Evolutionary conservation across 2,888 invertebrate species (phyloP).

Genomic region (Drosophila multiciliata): DNA sequence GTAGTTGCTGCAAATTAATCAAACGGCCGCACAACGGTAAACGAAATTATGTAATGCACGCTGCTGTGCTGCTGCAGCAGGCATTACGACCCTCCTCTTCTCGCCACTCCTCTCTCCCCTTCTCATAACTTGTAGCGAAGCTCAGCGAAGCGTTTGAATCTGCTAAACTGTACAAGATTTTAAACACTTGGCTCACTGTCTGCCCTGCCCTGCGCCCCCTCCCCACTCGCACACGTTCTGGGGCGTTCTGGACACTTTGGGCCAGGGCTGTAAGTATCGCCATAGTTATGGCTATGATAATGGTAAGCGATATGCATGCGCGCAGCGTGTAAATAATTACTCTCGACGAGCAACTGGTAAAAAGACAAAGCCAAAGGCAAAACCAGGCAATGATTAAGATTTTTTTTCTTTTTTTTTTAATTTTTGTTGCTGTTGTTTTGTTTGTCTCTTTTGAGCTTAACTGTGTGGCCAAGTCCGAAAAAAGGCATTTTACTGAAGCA

Average conservation of each 20-base stretch:
- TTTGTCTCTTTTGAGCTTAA: conserved; percentile 34
- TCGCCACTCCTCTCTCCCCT: neutral
- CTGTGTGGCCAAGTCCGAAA: conserved; percentile 43
- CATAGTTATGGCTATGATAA: conserved; percentile 40
- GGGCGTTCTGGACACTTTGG: conserved; percentile 51
- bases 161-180: conserved; percentile 74
- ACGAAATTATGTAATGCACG: conserved; percentile 72
- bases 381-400: conserved; percentile 60
- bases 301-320: conserved; percentile 75
- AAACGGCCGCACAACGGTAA: conserved; percentile 71
- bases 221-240: neutral
- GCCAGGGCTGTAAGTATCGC: conserved; percentile 42
- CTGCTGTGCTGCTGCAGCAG: conserved; percentile 24
- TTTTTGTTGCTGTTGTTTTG: conserved; percentile 30
- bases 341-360: conserved; percentile 33
- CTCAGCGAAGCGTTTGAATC: conserved; percentile 72
- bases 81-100: conserved; percentile 2
- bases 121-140: conserved; percentile 17
- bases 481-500: conserved; percentile 75
- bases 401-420: conserved; percentile 5
- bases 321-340: conserved; percentile 76
- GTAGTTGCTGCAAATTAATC: conserved; percentile 63
- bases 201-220: neutral
- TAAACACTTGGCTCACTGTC: conserved; percentile 60
- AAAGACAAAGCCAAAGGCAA: conserved; percentile 42